phyloP scores from a whole-genome alignment of 1,140 invertebrate genomes.

The Drosophila kikkawai region DNA sequence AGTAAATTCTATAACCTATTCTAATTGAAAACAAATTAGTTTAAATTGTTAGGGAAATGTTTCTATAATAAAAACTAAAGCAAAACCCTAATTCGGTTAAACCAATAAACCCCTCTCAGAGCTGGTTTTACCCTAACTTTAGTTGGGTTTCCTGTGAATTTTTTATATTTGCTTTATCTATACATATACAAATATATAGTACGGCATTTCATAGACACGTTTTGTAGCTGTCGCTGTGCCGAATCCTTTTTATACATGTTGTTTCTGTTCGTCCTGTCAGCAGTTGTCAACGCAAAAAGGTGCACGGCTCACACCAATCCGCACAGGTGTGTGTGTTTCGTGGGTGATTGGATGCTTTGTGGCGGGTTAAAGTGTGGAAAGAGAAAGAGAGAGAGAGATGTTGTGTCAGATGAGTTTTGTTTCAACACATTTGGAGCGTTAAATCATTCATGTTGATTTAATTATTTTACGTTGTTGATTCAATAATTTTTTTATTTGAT shows the following conservation, averaged over 20 bases:
- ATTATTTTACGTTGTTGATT: conserved; percentile 82
- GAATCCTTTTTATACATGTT: conserved; percentile 10
- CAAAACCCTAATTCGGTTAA: not conserved
- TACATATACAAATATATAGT: not conserved
- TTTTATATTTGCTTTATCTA: conserved; percentile 16
- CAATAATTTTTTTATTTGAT: conserved; percentile 78
- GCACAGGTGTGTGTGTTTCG: conserved; percentile 27
- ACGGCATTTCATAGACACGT: conserved; percentile 38
- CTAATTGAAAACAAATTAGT: not conserved
- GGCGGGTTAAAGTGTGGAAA: not conserved
- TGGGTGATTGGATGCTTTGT: conserved; percentile 32
- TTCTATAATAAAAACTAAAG: not conserved
- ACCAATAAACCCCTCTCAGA: too few species aligned
- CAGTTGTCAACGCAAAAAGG: conserved; percentile 74
- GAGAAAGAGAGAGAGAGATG: not conserved
- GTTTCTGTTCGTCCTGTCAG: conserved; percentile 59
- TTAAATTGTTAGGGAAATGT: not conserved
- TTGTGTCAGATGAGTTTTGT: conserved; percentile 56
- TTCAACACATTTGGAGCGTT: conserved; percentile 75
- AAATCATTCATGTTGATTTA: conserved; percentile 83
- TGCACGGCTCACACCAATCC: conserved; percentile 35
- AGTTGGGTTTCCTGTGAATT: conserved; percentile 28
- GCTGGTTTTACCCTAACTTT: conserved; percentile 15
- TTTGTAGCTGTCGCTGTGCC: conserved; percentile 28
- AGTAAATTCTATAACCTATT: too few species aligned